phyloP scores from a whole-genome alignment of 2,797 vertebrate species.

The Yasuhikotakia modesta region DNA sequence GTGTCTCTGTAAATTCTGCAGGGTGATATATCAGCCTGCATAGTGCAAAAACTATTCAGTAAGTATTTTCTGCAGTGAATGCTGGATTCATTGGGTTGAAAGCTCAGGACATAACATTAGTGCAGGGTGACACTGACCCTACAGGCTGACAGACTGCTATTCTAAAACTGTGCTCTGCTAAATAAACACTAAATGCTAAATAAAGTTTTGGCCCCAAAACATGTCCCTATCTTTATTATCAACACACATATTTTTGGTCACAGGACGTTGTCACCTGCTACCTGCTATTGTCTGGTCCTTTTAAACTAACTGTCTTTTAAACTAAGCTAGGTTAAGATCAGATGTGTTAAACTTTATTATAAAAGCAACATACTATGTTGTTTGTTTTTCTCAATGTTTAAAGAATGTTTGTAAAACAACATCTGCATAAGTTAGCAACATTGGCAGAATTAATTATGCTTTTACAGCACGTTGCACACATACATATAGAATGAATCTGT shows the following conservation, averaged over 20 bases:
- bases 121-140: neutral
- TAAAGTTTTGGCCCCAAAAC: conserved; percentile 26
- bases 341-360: neutral
- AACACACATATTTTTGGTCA: conserved; percentile 22
- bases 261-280: conserved; percentile 21
- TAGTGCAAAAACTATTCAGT: neutral
- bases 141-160: conserved; percentile 3
- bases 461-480: conserved; percentile 3
- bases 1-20: conserved; percentile 27
- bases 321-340: conserved; percentile 23
- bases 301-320: too few relatives aligned
- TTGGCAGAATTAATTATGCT: conserved; percentile 14
- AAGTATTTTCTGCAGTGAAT: neutral
- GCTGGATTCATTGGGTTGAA: conserved; percentile 1
- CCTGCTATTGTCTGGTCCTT: conserved; percentile 1
- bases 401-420: too few relatives aligned
- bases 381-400: too few relatives aligned
- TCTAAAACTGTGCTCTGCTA: neutral
- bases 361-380: too few relatives aligned
- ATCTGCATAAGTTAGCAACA: too few relatives aligned
- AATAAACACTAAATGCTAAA: conserved; percentile 13
- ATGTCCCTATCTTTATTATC: conserved; percentile 26
- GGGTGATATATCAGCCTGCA: conserved; percentile 19
- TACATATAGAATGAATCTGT: conserved; percentile 9
- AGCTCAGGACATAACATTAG: neutral